Conservation (phyloP, 1,140 invertebrate species). For the Drosophila sproati region DNA sequence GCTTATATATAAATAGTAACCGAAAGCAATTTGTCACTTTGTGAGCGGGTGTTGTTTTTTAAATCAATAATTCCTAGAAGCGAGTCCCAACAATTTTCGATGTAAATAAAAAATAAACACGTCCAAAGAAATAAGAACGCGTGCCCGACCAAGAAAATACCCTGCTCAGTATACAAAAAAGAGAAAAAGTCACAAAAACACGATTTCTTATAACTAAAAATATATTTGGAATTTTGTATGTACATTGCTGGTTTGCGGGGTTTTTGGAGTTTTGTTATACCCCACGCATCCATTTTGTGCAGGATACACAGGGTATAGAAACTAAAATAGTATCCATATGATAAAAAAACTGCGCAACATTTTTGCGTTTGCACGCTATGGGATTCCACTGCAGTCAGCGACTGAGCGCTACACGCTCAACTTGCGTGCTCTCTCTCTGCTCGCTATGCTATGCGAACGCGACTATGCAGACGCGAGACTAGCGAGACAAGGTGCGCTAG, state of each 20-base stretch:
- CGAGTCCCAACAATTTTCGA: slow-evolving; percentile 32
- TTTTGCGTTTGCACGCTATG: slow-evolving; percentile 43
- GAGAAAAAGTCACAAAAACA: no score
- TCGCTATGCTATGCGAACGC: not conserved
- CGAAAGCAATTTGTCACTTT: slow-evolving; percentile 15
- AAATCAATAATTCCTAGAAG: slow-evolving; percentile 38
- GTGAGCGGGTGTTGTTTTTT: not conserved
- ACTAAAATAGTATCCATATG: slow-evolving; percentile 9
- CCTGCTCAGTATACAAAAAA: not conserved
- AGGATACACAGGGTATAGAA: not conserved
- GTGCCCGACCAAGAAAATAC: not conserved
- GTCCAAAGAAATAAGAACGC: not conserved
- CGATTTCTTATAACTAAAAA: no score
- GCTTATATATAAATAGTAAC: no score
- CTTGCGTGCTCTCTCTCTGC: slow-evolving; percentile 3
- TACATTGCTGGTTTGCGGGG: no score
- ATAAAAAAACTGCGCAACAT: slow-evolving; percentile 37
- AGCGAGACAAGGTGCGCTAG: slow-evolving; percentile 41
- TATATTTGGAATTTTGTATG: no score
- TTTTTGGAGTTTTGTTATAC: not conserved
- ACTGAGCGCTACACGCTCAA: slow-evolving; percentile 7
- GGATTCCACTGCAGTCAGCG: slow-evolving; percentile 26
- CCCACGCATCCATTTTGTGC: not conserved
- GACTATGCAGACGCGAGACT: not conserved
- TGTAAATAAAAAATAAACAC: slow-evolving; percentile 25